Percentiles rank a stretch among this genome's conserved stretches.
phyloP scores from a whole-genome alignment of 2,888 invertebrate species.

The Epirrita christyi region DNA sequence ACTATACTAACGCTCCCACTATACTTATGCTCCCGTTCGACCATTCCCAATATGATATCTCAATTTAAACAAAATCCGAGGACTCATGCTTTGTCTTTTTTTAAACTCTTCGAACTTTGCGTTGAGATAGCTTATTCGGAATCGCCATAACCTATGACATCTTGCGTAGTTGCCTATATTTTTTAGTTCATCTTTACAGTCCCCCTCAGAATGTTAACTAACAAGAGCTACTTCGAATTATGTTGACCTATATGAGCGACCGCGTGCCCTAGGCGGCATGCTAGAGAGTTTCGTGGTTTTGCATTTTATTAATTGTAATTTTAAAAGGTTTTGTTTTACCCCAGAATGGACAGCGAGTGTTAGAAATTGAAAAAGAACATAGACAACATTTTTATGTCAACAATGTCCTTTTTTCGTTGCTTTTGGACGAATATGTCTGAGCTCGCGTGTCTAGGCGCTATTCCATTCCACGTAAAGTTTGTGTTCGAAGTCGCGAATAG shows the following conservation, averaged over 20 bases:
- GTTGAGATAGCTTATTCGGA: not conserved
- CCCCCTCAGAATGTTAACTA: too few species aligned
- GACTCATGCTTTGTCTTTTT: not conserved
- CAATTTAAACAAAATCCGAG: not conserved
- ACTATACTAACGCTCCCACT: not conserved
- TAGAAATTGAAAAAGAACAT: constrained; percentile 4
- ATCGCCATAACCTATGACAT: not conserved
- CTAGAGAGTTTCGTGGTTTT: constrained; percentile 23
- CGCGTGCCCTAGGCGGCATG: not conserved
- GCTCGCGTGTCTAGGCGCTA: constrained; percentile 18
- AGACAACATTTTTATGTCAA: not conserved
- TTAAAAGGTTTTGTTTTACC: not conserved
- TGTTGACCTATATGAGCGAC: constrained; percentile 1
- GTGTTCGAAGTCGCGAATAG: constrained; percentile 14
- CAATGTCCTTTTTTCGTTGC: not conserved
- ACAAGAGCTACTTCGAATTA: not conserved
- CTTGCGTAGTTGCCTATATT: too few species aligned
- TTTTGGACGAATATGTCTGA: constrained; percentile 11
- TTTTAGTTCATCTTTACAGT: too few species aligned
- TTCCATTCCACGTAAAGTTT: constrained; percentile 8
- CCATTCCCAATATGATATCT: not conserved
- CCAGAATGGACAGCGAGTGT: constrained; percentile 9
- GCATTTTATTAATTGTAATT: constrained; percentile 6
- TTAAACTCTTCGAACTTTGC: not conserved
- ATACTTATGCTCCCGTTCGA: not conserved